A percentile compares a stretch with the other conserved stretches of the same genome.
Conservation (phyloP, 2,113 vertebrate genomes). For the Pseudopipra pipra region DNA sequence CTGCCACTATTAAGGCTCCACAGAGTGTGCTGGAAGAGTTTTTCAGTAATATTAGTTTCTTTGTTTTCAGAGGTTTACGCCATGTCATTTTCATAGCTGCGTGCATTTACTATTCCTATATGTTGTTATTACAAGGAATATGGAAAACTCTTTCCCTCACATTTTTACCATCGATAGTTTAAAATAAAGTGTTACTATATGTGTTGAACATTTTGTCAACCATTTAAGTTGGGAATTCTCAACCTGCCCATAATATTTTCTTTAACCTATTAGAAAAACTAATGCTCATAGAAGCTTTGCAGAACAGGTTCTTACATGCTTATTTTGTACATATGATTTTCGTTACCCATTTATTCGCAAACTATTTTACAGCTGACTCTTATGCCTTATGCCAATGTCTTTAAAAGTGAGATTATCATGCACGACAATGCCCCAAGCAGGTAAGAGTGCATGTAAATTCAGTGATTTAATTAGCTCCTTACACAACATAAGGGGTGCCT, state of each 20-base stretch:
- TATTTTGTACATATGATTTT: neutral
- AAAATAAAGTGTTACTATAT: neutral
- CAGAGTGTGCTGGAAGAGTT: neutral
- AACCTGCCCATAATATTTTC: neutral
- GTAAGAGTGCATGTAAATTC: neutral
- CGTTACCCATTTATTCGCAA: neutral
- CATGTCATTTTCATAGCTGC: neutral
- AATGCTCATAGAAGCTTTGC: neutral
- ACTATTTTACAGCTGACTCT: neutral
- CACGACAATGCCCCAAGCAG: neutral
- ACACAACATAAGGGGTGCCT: neutral
- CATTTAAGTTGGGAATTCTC: neutral
- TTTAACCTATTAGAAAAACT: neutral
- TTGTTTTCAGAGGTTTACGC: neutral
- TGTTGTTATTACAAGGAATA: neutral
- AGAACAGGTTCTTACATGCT: neutral
- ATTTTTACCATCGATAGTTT: neutral
- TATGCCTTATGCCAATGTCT: neutral
- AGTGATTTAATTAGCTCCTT: neutral
- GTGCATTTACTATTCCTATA: neutral
- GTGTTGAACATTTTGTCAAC: neutral
- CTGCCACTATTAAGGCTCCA: neutral
- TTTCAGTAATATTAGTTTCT: neutral
- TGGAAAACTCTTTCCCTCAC: neutral
- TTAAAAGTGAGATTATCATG: neutral